Evolutionary conservation across 2,888 invertebrate genomes (phyloP).

Genomic region (Gryllus longicercus): DNA sequence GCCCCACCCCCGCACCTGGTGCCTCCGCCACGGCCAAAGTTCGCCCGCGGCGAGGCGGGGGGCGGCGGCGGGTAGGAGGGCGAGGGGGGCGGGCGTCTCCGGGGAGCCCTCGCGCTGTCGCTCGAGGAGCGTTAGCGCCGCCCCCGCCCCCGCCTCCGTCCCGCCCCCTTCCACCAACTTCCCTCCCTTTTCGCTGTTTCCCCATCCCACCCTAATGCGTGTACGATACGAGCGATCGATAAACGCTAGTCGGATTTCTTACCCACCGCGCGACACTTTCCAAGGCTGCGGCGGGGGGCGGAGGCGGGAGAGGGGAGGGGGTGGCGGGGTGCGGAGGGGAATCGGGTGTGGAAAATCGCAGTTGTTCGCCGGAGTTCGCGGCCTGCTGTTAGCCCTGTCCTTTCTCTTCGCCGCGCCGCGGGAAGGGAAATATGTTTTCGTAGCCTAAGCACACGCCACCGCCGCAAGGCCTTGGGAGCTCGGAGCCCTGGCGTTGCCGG

Average conservation of each 20-base stretch:
- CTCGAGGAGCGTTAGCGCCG: no score
- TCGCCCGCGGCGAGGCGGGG: no score
- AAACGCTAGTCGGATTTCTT: neutral
- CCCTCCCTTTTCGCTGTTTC: no score
- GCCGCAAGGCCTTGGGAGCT: neutral
- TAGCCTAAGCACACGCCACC: neutral
- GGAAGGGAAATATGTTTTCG: neutral
- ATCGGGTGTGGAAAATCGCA: slow-evolving; percentile 17
- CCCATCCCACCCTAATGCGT: neutral
- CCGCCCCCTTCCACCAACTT: neutral
- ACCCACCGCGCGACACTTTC: neutral
- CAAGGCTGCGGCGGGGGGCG: neutral
- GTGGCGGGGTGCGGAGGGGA: neutral
- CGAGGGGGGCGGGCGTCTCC: no score
- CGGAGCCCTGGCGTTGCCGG: no score
- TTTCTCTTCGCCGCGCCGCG: neutral
- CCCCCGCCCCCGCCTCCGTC: neutral
- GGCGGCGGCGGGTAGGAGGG: no score
- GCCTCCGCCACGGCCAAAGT: no score
- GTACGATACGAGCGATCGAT: neutral
- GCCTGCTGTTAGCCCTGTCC: neutral
- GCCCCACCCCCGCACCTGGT: no score
- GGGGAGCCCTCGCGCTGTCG: no score
- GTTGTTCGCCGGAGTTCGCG: neutral
- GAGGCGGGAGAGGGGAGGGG: neutral